phyloP scores from a whole-genome alignment of 2,888 invertebrate species.

The Hirtodrosophila cameraria region DNA sequence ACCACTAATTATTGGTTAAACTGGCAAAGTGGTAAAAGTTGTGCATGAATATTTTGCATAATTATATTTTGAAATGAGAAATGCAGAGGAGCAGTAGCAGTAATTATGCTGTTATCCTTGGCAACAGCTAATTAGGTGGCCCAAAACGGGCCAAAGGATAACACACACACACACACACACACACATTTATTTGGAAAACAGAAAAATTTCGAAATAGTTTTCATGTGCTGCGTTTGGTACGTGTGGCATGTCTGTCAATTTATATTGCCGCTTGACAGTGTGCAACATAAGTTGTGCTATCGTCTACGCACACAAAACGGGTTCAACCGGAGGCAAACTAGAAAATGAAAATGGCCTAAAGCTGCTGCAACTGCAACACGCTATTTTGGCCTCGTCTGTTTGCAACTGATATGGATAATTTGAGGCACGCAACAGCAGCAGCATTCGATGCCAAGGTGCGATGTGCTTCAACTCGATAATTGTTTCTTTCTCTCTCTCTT shows the following conservation, averaged over 20 bases:
- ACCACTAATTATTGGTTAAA: conserved; percentile 36
- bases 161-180: too few relatives aligned
- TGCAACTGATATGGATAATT: conserved; percentile 53
- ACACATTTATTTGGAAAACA: too few relatives aligned
- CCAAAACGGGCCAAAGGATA: conserved; percentile 24
- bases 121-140: conserved; percentile 48
- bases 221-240: neutral
- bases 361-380: conserved; percentile 32
- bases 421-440: conserved; percentile 17
- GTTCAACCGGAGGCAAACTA: conserved; percentile 42
- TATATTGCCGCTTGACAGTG: conserved; percentile 68
- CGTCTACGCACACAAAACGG: conserved; percentile 62
- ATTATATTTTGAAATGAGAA: conserved; percentile 47
- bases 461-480: conserved; percentile 41
- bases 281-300: conserved; percentile 77
- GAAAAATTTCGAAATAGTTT: conserved; percentile 25
- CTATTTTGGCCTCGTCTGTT: conserved; percentile 23
- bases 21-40: conserved; percentile 20
- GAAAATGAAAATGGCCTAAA: conserved; percentile 45
- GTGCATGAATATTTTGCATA: conserved; percentile 46
- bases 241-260: conserved; percentile 61
- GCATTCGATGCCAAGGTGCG: conserved; percentile 29
- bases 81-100: conserved; percentile 20
- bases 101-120: conserved; percentile 39
- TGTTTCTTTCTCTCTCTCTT: conserved; percentile 1